Conservation (phyloP, 2,797 vertebrate species). For the Sciurus carolinensis region DNA sequence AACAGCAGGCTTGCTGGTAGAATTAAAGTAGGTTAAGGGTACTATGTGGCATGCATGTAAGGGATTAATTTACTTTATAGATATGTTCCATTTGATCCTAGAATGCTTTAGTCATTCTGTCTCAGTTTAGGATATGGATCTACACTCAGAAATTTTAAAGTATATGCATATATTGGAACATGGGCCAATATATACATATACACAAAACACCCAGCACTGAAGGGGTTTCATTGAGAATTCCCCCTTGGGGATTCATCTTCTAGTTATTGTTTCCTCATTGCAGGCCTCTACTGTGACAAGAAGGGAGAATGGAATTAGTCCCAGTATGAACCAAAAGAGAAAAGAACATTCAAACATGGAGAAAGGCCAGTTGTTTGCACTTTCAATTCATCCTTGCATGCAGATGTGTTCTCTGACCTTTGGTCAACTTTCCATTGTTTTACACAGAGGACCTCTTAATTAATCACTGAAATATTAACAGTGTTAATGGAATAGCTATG, state of each 20-base stretch:
- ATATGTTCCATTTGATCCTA: constrained; percentile 8
- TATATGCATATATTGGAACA: neutral
- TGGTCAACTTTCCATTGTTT: neutral
- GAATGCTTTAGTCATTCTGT: constrained; percentile 40
- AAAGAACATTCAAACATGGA: neutral
- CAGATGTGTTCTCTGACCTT: neutral
- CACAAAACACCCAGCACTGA: neutral
- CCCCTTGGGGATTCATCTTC: neutral
- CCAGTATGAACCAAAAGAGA: neutral
- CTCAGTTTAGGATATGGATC: constrained; percentile 41
- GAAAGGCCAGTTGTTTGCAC: neutral
- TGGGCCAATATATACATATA: no score
- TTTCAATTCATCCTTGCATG: neutral
- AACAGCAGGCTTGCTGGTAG: neutral
- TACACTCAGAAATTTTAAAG: constrained; percentile 33
- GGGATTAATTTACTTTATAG: constrained; percentile 46
- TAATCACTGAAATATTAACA: constrained; percentile 20
- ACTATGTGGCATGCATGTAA: constrained; percentile 48
- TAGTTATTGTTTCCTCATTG: neutral
- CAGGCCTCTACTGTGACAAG: neutral
- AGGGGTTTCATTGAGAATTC: neutral
- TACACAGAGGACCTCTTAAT: neutral
- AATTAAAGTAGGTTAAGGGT: constrained; percentile 49
- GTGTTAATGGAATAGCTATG: neutral
- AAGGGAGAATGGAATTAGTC: neutral